These are phyloP conservation scores for Myotis pilosus DNA, from an alignment of 2,797 vertebrate species.

Conservation along the genomic window DNA sequence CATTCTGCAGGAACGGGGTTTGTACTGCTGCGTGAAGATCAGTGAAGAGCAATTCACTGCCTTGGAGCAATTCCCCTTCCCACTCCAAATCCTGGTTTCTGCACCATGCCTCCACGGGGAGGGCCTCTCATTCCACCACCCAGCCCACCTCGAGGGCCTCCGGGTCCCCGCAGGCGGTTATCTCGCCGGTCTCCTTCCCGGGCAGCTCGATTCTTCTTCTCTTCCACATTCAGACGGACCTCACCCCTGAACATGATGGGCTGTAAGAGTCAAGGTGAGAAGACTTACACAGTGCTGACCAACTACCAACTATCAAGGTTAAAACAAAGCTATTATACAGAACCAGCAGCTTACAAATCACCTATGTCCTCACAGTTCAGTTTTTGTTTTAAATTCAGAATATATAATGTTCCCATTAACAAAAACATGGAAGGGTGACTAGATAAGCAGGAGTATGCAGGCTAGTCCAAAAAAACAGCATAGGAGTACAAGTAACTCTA, in stretches of 20 bases:
- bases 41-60: slow-evolving; percentile 86
- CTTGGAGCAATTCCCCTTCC: slow-evolving; percentile 92
- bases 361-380: background rate
- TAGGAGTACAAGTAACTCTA: background rate
- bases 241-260: slow-evolving; percentile 97
- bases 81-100: slow-evolving; percentile 97
- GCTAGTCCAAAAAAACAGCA: background rate
- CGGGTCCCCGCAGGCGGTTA: slow-evolving; percentile 90
- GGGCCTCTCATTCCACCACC: slow-evolving; percentile 93
- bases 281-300: background rate
- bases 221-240: slow-evolving; percentile 96
- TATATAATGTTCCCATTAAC: background rate
- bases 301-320: background rate
- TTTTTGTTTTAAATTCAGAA: slow-evolving; percentile 13
- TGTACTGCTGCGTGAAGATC: slow-evolving; percentile 74
- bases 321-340: background rate
- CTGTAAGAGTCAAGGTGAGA: slow-evolving; percentile 80
- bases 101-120: slow-evolving; percentile 92
- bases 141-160: slow-evolving; percentile 93
- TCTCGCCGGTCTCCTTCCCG: slow-evolving; percentile 95
- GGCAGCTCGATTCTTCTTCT: slow-evolving; percentile 97
- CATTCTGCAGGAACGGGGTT: slow-evolving; percentile 84
- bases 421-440: background rate
- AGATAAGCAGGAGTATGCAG: background rate
- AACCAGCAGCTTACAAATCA: background rate